A percentile compares a stretch with the other conserved stretches of the same genome.
Conservation (phyloP, 2,113 vertebrate species). For the Nibea coibor region DNA sequence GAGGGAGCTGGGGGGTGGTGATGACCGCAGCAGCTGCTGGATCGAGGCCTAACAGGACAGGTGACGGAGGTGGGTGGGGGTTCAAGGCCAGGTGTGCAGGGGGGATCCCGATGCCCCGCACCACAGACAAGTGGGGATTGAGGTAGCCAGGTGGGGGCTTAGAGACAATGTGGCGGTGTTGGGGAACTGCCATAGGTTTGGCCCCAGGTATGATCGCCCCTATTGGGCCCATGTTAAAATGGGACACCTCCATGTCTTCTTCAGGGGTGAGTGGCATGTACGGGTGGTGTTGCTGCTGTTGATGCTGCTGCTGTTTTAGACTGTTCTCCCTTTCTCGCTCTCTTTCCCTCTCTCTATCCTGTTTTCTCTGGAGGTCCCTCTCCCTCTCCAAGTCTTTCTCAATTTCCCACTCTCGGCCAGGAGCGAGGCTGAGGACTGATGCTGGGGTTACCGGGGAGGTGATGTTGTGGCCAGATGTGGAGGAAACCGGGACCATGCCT, state of each 20-base stretch:
- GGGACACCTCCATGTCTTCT: slow-evolving; percentile 86
- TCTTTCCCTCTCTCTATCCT: slow-evolving; percentile 73
- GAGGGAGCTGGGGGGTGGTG: slow-evolving; percentile 78
- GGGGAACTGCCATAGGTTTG: slow-evolving; percentile 76
- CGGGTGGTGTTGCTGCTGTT: slow-evolving; percentile 72
- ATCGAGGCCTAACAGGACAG: slow-evolving; percentile 81
- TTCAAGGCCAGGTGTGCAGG: slow-evolving; percentile 78
- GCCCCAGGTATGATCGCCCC: slow-evolving; percentile 71
- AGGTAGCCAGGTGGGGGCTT: slow-evolving; percentile 84
- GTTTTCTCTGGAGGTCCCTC: slow-evolving; percentile 69
- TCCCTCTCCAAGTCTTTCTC: slow-evolving; percentile 75
- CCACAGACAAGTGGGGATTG: slow-evolving; percentile 80
- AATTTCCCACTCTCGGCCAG: slow-evolving; percentile 73
- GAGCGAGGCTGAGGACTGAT: slow-evolving; percentile 75
- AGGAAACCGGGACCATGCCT: slow-evolving; percentile 69
- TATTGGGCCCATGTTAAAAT: slow-evolving; percentile 82
- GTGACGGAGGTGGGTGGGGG: slow-evolving; percentile 73
- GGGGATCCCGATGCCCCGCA: slow-evolving; percentile 80
- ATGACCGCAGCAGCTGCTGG: slow-evolving; percentile 69
- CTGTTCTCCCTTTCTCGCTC: slow-evolving; percentile 69
- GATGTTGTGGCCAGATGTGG: slow-evolving; percentile 76
- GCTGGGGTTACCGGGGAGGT: slow-evolving; percentile 69
- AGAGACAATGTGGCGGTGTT: slow-evolving; percentile 84
- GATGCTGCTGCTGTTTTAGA: slow-evolving; percentile 57
- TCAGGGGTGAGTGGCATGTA: slow-evolving; percentile 83